phyloP scores from a whole-genome alignment of 2,797 vertebrate species.

The Catostomus latipinnis region DNA sequence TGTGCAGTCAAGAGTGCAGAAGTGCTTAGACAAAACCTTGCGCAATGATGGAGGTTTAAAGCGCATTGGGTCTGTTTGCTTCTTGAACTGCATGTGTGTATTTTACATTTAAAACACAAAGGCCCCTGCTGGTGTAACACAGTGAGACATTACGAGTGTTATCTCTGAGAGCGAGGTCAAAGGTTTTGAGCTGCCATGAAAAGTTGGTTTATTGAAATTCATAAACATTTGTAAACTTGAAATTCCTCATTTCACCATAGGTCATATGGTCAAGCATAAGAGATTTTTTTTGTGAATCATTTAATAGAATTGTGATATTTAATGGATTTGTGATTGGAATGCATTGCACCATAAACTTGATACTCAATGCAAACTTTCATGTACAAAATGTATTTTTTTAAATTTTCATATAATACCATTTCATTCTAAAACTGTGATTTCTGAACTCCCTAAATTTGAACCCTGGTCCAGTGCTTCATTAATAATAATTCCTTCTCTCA shows the following conservation, averaged over 20 bases:
- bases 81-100: conserved; percentile 72
- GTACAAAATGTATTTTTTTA: not conserved
- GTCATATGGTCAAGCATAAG: conserved; percentile 2
- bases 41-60: conserved; percentile 80
- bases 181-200: conserved; percentile 30
- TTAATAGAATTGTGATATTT: not conserved
- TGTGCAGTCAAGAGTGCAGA: conserved; percentile 79
- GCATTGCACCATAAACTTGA: not conserved
- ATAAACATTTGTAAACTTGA: not conserved
- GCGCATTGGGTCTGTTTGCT: conserved; percentile 74
- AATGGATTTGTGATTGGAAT: not conserved
- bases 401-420: conserved; percentile 6
- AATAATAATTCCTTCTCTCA: conserved; percentile 69
- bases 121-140: conserved; percentile 47
- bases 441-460: conserved; percentile 35
- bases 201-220: conserved; percentile 27
- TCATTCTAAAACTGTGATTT: conserved; percentile 12
- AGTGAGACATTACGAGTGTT: conserved; percentile 70
- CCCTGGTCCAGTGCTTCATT: conserved; percentile 26
- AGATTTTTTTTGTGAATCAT: conserved; percentile 5
- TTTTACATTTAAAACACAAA: conserved; percentile 63
- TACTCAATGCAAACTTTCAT: too few species aligned
- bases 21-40: conserved; percentile 74
- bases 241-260: not conserved
- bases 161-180: conserved; percentile 61